Base-by-base conservation (phyloP, 30 jellyfish, hydroid and myxozoan species). In the Thelohanellus kitauei region DNA sequence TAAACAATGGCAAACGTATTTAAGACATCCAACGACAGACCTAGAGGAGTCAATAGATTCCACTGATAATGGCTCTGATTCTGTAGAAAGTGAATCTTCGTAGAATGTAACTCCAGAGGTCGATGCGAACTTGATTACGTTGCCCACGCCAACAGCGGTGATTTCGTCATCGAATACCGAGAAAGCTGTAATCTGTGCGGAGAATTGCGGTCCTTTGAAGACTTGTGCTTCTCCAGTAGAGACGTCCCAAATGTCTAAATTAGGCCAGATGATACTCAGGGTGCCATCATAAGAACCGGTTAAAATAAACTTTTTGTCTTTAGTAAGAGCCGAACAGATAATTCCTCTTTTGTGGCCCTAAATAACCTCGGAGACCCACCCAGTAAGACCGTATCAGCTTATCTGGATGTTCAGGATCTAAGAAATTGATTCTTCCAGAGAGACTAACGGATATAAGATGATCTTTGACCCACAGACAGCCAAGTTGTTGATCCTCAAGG, bases 311-410 rank as follows among this genome's bases (percentile, higher is more conserved):
- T 53, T 47, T 16, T 67, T 56, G 40, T 64, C 98, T 6, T 52
- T 84, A 33, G 65, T 33, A 12, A 53, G 40, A 16, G 66, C 68
- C 5, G 71, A 14, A 13, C 89, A 50, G 59, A 56, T 55, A 13
- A 80, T 51, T 1, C 69, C 73, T 40, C 66, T 80, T 64, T 53
- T 64, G 83, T 80, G 98, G 15, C 98, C 98, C 98, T 80, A 44
- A 3, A 13, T 9, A 38, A 37, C 40, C 14, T 2, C 44, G 17
- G 6, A n/a, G 5, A 16, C 18, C 14, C 1, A 3, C 40, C 31
- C 46, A 50, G 1, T 2, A 11, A 14, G 0, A 20, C 17, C 17
- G 38, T 15, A 13, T 2, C 2, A 20, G n/a, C 51, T 6, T 37
- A 75, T 88, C 82, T 60, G 95, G 89, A 33, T 75, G 43, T 17